Percentiles rank a stretch among this genome's conserved stretches.
These are phyloP conservation scores for Galeruca laticollis DNA, from an alignment of 2,888 invertebrate species.

Conservation along the genomic window DNA sequence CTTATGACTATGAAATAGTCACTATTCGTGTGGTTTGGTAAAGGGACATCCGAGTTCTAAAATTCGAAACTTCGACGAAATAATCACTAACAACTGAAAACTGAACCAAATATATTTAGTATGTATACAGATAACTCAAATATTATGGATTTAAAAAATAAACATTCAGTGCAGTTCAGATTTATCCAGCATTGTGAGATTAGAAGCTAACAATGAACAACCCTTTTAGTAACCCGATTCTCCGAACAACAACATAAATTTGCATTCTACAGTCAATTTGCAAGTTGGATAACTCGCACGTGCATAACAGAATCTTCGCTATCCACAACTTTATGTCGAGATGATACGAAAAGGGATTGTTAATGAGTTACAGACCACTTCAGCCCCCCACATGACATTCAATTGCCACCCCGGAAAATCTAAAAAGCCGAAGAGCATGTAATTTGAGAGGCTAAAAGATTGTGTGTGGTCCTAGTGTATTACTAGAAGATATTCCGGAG, in stretches of 20 bases:
- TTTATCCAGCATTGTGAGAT: not conserved
- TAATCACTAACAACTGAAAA: too few relatives aligned
- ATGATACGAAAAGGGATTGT: constrained; percentile 46
- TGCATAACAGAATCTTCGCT: constrained; percentile 34
- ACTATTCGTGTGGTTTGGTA: too few relatives aligned
- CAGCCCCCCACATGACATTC: constrained; percentile 43
- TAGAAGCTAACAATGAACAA: constrained; percentile 6
- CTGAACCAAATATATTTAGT: too few relatives aligned
- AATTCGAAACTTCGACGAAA: too few relatives aligned
- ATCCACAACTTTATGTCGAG: constrained; percentile 47
- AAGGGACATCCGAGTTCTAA: too few relatives aligned
- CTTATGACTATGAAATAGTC: too few relatives aligned
- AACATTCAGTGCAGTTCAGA: not conserved
- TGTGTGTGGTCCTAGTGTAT: constrained; percentile 39
- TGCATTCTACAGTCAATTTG: constrained; percentile 53
- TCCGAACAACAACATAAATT: constrained; percentile 47
- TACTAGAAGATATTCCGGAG: not conserved
- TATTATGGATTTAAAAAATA: not conserved
- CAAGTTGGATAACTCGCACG: constrained; percentile 33
- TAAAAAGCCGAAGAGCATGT: constrained; percentile 59
- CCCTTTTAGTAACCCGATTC: constrained; percentile 43
- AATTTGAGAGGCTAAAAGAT: constrained; percentile 57
- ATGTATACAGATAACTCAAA: too few relatives aligned
- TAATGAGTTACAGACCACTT: constrained; percentile 48
- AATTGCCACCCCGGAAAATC: constrained; percentile 58